Percentiles rank a stretch among this genome's conserved stretches.
phyloP scores from a whole-genome alignment of 2,113 vertebrate species.

The Hypomesus transpacificus region DNA sequence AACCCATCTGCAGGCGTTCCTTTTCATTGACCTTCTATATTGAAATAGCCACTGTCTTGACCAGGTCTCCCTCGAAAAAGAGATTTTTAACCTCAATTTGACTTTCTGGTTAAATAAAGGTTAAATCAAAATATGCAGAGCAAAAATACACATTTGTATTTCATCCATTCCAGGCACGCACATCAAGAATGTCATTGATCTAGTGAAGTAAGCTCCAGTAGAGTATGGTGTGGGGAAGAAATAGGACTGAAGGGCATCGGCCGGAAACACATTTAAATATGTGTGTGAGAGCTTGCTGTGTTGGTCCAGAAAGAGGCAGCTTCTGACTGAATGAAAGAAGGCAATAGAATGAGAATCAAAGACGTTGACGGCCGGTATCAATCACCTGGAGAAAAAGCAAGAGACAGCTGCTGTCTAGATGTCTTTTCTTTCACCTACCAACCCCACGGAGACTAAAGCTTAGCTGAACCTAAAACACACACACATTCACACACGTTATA shows the following conservation, averaged over 20 bases:
- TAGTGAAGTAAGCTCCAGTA: too few relatives aligned
- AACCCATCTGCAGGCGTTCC: too few relatives aligned
- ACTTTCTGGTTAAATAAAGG: too few relatives aligned
- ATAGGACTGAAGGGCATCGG: not conserved
- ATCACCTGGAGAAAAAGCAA: conserved; percentile 20
- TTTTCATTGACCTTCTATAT: too few relatives aligned
- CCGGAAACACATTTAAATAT: not conserved
- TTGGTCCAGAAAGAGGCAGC: conserved; percentile 14
- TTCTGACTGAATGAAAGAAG: conserved; percentile 49
- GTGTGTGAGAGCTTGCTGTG: conserved; percentile 10
- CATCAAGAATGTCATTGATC: too few relatives aligned
- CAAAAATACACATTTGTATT: too few relatives aligned
- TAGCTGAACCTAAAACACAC: not conserved
- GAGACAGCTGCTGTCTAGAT: not conserved
- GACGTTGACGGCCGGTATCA: conserved; percentile 8
- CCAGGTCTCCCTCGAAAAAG: too few relatives aligned
- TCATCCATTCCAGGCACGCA: too few relatives aligned
- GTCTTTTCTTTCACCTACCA: conserved; percentile 19
- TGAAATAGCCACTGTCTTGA: too few relatives aligned
- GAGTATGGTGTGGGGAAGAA: too few relatives aligned
- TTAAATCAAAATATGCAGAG: too few relatives aligned
- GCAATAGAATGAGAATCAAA: not conserved
- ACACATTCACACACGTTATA: not conserved
- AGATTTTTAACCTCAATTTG: too few relatives aligned
- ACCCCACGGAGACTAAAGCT: conserved; percentile 27